Evolutionary conservation across 1,140 invertebrate genomes (phyloP).

Genomic region (Venturia canescens): DNA sequence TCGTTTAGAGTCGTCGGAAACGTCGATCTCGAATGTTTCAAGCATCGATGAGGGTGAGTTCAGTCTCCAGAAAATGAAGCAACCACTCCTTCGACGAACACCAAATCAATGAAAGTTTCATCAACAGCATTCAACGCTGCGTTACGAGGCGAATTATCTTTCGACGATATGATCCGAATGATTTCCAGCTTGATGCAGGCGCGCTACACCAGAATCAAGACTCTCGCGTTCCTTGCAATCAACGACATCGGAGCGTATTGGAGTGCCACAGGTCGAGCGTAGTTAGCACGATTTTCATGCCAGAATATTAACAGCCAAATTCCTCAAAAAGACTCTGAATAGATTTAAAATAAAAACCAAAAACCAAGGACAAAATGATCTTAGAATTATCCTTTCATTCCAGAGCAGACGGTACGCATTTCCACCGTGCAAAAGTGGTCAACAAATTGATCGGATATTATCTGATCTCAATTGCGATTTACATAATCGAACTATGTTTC

Average conservation of each 20-base stretch:
- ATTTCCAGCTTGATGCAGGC: conserved; percentile 19
- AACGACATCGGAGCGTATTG: conserved; percentile 57
- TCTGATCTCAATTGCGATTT: conserved; percentile 55
- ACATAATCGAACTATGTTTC: conserved; percentile 55
- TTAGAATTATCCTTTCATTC: conserved; percentile 21
- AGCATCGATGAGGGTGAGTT: conserved; percentile 39
- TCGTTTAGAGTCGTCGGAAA: background rate
- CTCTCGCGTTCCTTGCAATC: conserved; percentile 44
- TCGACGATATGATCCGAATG: conserved; percentile 24
- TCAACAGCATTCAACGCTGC: conserved; percentile 36
- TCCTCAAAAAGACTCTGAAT: background rate
- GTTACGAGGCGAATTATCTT: background rate
- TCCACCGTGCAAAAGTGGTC: conserved; percentile 52
- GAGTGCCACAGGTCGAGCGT: conserved; percentile 57
- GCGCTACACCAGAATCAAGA: conserved; percentile 38
- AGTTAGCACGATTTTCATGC: conserved; percentile 1
- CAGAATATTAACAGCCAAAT: conserved; percentile 9
- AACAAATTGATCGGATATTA: conserved; percentile 60
- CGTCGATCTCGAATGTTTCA: background rate
- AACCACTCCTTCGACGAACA: background rate
- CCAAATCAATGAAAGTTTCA: background rate
- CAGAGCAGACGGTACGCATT: conserved; percentile 52
- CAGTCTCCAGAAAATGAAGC: background rate
- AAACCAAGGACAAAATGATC: background rate
- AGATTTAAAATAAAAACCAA: too few relatives aligned